Evolutionary conservation across 2,888 invertebrate genomes (phyloP).

Genomic region (Cataglyphis livida): DNA sequence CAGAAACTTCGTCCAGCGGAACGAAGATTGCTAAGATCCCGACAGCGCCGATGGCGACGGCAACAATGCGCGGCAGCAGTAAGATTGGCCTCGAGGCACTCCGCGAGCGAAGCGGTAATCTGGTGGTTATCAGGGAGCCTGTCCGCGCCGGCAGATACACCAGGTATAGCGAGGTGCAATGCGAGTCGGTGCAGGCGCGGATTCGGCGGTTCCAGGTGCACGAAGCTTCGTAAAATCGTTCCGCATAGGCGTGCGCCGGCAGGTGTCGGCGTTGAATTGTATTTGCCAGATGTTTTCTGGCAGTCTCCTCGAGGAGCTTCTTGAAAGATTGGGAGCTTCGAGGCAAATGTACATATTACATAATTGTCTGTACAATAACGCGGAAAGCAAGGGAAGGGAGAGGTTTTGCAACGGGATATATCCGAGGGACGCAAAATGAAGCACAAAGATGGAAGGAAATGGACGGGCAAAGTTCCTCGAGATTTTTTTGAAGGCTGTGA

Average conservation of each 20-base stretch:
- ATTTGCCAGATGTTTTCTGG: not conserved
- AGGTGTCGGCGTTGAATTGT: constrained; percentile 19
- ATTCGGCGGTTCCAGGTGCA: constrained; percentile 86
- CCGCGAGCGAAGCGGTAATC: constrained; percentile 85
- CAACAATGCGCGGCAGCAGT: constrained; percentile 67
- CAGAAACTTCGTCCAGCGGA: constrained; percentile 70
- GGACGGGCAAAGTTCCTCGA: constrained; percentile 27
- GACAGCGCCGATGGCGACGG: constrained; percentile 43
- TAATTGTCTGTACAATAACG: constrained; percentile 19
- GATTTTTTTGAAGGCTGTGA: constrained; percentile 43
- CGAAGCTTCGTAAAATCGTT: constrained; percentile 78
- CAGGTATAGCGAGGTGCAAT: constrained; percentile 86
- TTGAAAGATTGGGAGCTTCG: not conserved
- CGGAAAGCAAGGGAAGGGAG: not conserved
- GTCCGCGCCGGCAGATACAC: constrained; percentile 85
- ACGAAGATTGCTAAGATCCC: constrained; percentile 58
- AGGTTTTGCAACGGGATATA: constrained; percentile 19
- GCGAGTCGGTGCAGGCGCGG: constrained; percentile 86
- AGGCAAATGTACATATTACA: constrained; percentile 35
- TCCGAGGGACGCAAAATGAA: constrained; percentile 2
- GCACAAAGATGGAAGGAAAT: not conserved
- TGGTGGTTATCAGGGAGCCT: constrained; percentile 86
- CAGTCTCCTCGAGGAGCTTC: not conserved
- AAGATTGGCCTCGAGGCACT: constrained; percentile 85
- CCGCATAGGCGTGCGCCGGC: not conserved